phyloP scores from a whole-genome alignment of 2,888 invertebrate species.

The Drosophila colorata region DNA sequence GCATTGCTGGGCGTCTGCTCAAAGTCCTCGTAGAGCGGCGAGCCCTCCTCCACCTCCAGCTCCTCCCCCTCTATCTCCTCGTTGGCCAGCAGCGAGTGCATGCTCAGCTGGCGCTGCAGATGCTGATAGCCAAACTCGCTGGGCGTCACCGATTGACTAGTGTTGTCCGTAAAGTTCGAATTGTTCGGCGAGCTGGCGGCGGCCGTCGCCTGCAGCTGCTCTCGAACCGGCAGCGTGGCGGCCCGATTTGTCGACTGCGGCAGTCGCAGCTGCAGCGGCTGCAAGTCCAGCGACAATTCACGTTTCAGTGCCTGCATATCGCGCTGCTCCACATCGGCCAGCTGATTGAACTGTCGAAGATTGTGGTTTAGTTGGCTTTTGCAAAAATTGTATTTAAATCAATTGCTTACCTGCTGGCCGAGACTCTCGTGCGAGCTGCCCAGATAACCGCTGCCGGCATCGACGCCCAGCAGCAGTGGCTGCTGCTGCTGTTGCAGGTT shows the following conservation, averaged over 20 bases:
- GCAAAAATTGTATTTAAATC: too few species aligned
- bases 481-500: constrained; percentile 80
- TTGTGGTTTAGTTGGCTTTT: too few species aligned
- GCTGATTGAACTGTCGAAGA: constrained; percentile 43
- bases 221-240: constrained; percentile 73
- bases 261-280: constrained; percentile 70
- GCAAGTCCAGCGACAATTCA: constrained; percentile 84
- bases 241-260: constrained; percentile 60
- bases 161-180: constrained; percentile 84
- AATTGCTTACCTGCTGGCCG: constrained; percentile 78
- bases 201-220: constrained; percentile 43
- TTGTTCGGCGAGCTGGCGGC: constrained; percentile 82
- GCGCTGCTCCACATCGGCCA: constrained; percentile 77
- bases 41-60: constrained; percentile 70
- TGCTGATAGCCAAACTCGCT: constrained; percentile 85
- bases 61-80: constrained; percentile 60
- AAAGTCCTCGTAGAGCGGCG: constrained; percentile 84
- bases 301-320: constrained; percentile 84
- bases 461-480: constrained; percentile 65
- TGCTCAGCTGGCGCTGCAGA: constrained; percentile 84
- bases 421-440: constrained; percentile 83
- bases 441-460: constrained; percentile 73
- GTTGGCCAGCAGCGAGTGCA: constrained; percentile 83
- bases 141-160: constrained; percentile 85
- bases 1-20: constrained; percentile 83